A percentile compares a stretch with the other conserved stretches of the same genome.
Conservation (phyloP, 2,797 vertebrate species). For the Pachyuromys duprasi region DNA sequence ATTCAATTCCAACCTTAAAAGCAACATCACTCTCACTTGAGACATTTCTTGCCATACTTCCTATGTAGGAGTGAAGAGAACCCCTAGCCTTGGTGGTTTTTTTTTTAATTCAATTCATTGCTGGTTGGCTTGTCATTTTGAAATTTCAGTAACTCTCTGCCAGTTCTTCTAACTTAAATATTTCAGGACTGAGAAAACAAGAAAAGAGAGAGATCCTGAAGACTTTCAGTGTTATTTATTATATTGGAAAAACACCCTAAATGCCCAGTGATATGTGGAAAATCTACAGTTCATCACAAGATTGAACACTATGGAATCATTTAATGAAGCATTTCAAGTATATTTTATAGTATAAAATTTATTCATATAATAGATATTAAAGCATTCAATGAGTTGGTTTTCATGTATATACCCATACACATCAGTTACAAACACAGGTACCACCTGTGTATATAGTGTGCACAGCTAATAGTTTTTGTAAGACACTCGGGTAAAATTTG, state of each 20-base stretch:
- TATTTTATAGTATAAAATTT: neutral
- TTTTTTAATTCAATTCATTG: neutral
- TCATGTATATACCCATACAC: neutral
- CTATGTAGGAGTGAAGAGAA: neutral
- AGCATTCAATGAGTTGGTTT: neutral
- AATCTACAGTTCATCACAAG: neutral
- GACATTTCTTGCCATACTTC: neutral
- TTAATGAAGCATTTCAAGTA: neutral
- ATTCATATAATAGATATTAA: neutral
- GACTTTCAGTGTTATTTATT: neutral
- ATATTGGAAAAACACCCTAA: neutral
- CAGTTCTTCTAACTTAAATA: conserved; percentile 21
- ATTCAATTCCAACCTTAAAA: neutral
- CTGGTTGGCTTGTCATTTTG: neutral
- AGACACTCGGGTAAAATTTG: neutral
- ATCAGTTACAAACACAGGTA: neutral
- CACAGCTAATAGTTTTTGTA: neutral
- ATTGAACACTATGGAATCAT: neutral
- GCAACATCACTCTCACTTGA: neutral
- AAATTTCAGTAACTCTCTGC: neutral
- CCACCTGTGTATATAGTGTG: neutral
- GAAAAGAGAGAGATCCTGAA: neutral
- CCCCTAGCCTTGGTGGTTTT: neutral
- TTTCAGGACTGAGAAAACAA: conserved; percentile 36
- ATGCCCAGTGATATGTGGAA: neutral